These are phyloP conservation scores for Dinoponera quadriceps DNA, from an alignment of 1,140 invertebrate genomes.

Conservation along the genomic window DNA sequence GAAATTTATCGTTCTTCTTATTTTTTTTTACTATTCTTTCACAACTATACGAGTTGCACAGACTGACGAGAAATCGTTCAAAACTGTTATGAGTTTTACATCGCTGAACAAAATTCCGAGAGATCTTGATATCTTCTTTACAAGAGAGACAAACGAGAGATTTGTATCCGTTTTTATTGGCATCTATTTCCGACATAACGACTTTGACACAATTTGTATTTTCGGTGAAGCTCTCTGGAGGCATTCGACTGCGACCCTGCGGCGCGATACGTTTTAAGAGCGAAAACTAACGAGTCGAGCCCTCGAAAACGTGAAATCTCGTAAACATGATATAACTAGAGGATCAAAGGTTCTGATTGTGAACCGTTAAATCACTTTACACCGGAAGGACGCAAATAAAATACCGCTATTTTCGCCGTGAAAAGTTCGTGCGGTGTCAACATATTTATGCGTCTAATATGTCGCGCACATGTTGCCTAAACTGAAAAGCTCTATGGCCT, in stretches of 20 bases:
- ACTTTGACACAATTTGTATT: slow-evolving; percentile 2
- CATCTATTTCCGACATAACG: background rate
- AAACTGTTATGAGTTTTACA: background rate
- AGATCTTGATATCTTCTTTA: background rate
- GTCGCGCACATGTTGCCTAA: slow-evolving; percentile 14
- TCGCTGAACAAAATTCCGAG: too few species aligned
- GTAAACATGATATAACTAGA: background rate
- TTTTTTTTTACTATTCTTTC: background rate
- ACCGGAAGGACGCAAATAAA: slow-evolving; percentile 30
- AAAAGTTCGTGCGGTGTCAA: slow-evolving; percentile 17
- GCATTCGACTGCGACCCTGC: background rate
- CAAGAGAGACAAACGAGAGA: background rate
- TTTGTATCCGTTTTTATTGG: background rate
- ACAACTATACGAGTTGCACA: too few species aligned
- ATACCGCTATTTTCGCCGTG: slow-evolving; percentile 25
- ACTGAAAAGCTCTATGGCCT: background rate
- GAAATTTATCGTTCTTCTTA: background rate
- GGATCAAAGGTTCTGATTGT: slow-evolving; percentile 36
- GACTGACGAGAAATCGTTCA: background rate
- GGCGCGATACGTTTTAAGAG: slow-evolving; percentile 42
- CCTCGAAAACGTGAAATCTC: background rate
- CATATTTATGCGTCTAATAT: slow-evolving; percentile 19
- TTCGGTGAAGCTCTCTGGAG: background rate
- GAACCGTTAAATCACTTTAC: slow-evolving; percentile 18
- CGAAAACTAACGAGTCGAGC: background rate